Conservation (phyloP, 2,888 invertebrate genomes). For the Brachycybe producta region DNA sequence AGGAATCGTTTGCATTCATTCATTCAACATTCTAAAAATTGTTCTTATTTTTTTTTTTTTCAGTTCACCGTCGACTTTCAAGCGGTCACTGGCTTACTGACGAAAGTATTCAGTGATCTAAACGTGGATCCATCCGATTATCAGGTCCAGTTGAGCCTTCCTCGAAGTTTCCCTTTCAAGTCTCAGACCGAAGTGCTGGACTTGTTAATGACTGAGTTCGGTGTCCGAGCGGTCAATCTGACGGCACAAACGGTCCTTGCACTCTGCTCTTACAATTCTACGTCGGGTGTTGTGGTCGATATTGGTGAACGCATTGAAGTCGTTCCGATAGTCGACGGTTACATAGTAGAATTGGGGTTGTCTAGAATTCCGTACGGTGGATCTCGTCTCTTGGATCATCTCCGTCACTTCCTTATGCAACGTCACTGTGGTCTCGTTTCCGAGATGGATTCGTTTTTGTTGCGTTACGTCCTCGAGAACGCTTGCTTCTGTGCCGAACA, state of each 20-base stretch:
- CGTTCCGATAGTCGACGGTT: conserved; percentile 43
- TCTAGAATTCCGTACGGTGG: conserved; percentile 43
- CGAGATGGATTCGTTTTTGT: conserved; percentile 37
- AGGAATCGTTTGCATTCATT: not conserved
- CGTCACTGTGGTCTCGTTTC: conserved; percentile 29
- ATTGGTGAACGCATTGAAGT: conserved; percentile 45
- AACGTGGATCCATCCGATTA: conserved; percentile 37
- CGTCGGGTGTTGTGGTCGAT: conserved; percentile 46
- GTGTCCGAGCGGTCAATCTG: conserved; percentile 37
- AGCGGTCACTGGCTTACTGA: conserved; percentile 38
- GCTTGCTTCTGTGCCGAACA: conserved; percentile 38
- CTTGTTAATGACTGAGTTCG: conserved; percentile 35
- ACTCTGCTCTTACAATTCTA: conserved; percentile 44
- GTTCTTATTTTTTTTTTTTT: conserved; percentile 18
- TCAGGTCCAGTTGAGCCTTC: conserved; percentile 37
- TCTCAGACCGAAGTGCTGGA: conserved; percentile 36
- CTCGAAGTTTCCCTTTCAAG: conserved; percentile 36
- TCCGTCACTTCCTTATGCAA: conserved; percentile 35
- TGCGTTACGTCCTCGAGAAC: conserved; percentile 37
- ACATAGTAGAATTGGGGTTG: conserved; percentile 40
- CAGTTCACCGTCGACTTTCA: conserved; percentile 35
- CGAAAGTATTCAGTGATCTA: conserved; percentile 40
- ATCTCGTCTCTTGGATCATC: conserved; percentile 36
- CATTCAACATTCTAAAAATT: conserved; percentile 13
- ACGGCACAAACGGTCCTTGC: conserved; percentile 43